These are phyloP conservation scores for Neodiprion virginianus DNA, from an alignment of 1,140 invertebrate species.

Conservation along the genomic window DNA sequence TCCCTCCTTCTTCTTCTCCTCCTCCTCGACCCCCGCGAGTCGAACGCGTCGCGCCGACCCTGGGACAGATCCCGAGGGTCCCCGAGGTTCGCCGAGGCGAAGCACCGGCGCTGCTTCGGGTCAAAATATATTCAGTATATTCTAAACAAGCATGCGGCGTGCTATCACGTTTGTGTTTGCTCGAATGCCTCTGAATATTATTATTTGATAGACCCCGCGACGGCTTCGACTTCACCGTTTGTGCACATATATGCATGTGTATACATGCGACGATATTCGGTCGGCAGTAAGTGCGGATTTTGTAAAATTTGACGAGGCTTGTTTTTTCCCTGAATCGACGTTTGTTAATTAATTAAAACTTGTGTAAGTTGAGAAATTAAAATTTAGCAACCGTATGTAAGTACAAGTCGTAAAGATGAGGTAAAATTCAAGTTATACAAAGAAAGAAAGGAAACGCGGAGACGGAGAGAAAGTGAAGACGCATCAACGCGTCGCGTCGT, in stretches of 20 bases:
- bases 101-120: constrained; percentile 38
- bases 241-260: background rate
- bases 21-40: background rate
- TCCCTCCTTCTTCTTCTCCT: background rate
- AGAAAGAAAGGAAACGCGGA: too few species aligned
- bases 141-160: constrained; percentile 52
- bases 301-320: too few species aligned
- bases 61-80: constrained; percentile 1
- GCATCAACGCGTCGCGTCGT: too few species aligned
- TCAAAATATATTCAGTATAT: constrained; percentile 57
- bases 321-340: too few species aligned
- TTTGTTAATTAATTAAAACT: too few species aligned
- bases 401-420: too few species aligned
- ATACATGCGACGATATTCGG: too few species aligned
- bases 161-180: constrained; percentile 40
- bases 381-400: too few species aligned
- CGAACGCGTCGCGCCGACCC: constrained; percentile 5
- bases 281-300: too few species aligned
- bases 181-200: constrained; percentile 25
- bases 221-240: background rate
- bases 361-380: too few species aligned
- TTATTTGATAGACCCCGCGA: constrained; percentile 12
- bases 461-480: too few species aligned
- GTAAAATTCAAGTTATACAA: too few species aligned
- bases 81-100: constrained; percentile 29